Evolutionary conservation across 53 echinoderm and acorn worm species (phyloP).

Genomic region (Apostichopus leukothele): DNA sequence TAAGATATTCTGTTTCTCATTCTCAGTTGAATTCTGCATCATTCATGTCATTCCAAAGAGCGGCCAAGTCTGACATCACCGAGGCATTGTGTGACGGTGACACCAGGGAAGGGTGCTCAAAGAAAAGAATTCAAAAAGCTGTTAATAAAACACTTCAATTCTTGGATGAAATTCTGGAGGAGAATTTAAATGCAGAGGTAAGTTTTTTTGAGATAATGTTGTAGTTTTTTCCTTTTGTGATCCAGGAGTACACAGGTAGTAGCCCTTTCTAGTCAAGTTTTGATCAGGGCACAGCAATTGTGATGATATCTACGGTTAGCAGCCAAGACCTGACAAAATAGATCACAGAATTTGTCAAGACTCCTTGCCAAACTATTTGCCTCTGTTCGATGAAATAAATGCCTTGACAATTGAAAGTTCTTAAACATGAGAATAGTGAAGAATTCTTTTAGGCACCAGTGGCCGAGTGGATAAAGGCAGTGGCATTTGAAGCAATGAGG

Average conservation of each 20-base stretch:
- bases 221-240: background rate
- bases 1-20: background rate
- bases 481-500: no score
- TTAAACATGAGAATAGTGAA: no score
- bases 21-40: constrained; percentile 60
- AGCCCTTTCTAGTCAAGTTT: background rate
- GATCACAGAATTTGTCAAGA: no score
- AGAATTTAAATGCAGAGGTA: constrained; percentile 64
- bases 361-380: no score
- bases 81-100: constrained; percentile 87
- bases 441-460: no score
- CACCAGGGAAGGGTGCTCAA: constrained; percentile 61
- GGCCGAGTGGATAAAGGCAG: no score
- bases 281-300: background rate
- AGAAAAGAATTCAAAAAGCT: constrained; percentile 67
- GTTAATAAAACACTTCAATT: constrained; percentile 69
- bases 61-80: constrained; percentile 68
- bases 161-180: constrained; percentile 68
- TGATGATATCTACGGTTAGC: background rate
- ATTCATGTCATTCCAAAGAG: constrained; percentile 68
- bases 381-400: no score
- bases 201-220: background rate
- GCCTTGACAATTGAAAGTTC: no score
- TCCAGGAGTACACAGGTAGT: background rate
- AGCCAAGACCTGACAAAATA: no score